Base-by-base conservation (phyloP, 2,888 invertebrate species). In the Tiliacea citrago region DNA sequence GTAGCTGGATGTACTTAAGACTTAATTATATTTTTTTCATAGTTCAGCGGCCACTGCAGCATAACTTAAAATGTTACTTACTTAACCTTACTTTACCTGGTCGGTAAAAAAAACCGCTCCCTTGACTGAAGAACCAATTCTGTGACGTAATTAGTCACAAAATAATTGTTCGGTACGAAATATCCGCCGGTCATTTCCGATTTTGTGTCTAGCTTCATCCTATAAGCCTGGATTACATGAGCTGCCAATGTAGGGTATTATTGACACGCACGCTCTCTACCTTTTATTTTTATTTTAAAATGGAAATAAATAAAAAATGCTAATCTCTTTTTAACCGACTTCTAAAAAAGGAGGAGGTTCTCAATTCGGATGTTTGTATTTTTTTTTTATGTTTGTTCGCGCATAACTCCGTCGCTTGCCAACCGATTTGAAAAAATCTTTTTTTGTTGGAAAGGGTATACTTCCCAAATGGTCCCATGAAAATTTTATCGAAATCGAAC, bases 191-290 rank as follows among this genome's bases (percentile, higher is more conserved):
- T 55, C 63, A 76, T 65, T 75, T 62, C n/a, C 6, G 57, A 58
- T 29, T 61, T 49, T 61, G 51, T 42, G 42, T 29, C n/a, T 39
- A 29, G 24, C n/a, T 60, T 74, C n/a, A 51, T 61, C 45, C 49
- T n/a, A 57, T 81, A 75, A 75, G 47, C 47, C 53, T 12, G 45
- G 61, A 66, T 74, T 73, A 55, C 47, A 55, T 35, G 49, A 42
- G 24, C 21, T 66, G 24, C 75, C 60, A 39, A 74, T 66, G 13
- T 35, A 57, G n/a, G 60, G 55, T 49, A n/a, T 55, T 61, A 65
- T 55, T 49, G 61, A 51, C 35, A 55, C 16, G 24, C 24, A 49
- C 21, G 42, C 29, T 62, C 10, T 51, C 21, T 21, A 47, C n/a
- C 29, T 12, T 45, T 53, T 5, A 49, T 60, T 73, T 42, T 61